A percentile compares a stretch with the other conserved stretches of the same genome.
Conservation (phyloP, 2,888 invertebrate genomes). For the Seladonia tumulorum region DNA sequence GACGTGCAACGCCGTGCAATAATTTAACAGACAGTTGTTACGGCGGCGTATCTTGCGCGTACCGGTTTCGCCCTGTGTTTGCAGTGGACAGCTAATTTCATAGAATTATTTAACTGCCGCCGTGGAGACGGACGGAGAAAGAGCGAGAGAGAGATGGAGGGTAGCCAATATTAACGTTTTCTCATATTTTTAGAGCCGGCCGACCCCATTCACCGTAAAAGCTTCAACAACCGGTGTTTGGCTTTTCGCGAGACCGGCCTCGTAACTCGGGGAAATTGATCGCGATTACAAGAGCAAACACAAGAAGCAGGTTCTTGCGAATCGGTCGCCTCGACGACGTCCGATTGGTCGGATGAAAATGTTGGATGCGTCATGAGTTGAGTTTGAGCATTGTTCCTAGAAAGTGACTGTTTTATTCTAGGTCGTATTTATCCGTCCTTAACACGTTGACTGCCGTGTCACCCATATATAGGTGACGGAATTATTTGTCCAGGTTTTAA, state of each 20-base stretch:
- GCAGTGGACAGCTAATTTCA: constrained; percentile 1
- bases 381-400: too few relatives aligned
- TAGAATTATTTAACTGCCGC: neutral
- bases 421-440: too few relatives aligned
- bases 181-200: neutral
- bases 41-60: neutral
- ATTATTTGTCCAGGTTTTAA: too few relatives aligned
- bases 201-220: neutral
- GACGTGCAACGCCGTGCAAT: constrained; percentile 13
- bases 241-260: neutral
- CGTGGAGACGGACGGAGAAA: neutral
- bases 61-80: neutral
- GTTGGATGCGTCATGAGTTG: too few relatives aligned
- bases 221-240: neutral
- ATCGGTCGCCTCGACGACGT: too few relatives aligned
- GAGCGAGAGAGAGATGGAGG: neutral
- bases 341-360: too few relatives aligned
- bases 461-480: too few relatives aligned
- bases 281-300: neutral
- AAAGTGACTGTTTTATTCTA: too few relatives aligned
- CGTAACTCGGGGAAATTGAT: neutral
- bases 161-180: neutral
- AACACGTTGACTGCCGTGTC: too few relatives aligned
- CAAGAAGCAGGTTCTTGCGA: too few relatives aligned
- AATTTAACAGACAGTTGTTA: constrained; percentile 18